phyloP scores from a whole-genome alignment of 2,888 invertebrate species.

The Psococerastis gibbosa region DNA sequence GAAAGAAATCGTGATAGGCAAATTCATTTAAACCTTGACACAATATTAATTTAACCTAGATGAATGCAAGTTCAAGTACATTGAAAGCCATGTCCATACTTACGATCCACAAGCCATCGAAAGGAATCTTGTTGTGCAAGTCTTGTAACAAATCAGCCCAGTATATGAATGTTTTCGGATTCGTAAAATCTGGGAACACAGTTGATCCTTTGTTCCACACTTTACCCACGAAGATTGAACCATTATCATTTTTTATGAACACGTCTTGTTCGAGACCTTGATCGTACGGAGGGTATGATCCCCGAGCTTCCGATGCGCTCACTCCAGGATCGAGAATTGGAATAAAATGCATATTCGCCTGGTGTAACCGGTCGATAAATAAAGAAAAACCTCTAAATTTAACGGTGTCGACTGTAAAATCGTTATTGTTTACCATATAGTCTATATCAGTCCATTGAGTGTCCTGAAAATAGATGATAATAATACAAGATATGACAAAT shows the following conservation, averaged over 20 bases:
- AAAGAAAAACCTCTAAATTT: slow-evolving; percentile 42
- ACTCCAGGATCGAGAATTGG: slow-evolving; percentile 59
- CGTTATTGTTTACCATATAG: slow-evolving; percentile 28
- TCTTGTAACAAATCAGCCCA: slow-evolving; percentile 50
- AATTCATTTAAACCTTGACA: too few species aligned
- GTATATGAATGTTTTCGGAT: slow-evolving; percentile 47
- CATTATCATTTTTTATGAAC: slow-evolving; percentile 45
- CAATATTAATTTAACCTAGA: too few species aligned
- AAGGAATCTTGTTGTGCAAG: slow-evolving; percentile 41
- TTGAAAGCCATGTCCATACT: too few species aligned
- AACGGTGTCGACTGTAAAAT: slow-evolving; percentile 41
- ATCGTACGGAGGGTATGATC: slow-evolving; percentile 56
- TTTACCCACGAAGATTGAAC: slow-evolving; percentile 21
- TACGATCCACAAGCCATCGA: slow-evolving; percentile 74
- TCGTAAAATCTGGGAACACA: slow-evolving; percentile 66
- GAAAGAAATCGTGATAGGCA: too few species aligned
- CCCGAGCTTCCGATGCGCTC: slow-evolving; percentile 42
- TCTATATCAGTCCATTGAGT: slow-evolving; percentile 30
- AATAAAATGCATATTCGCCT: slow-evolving; percentile 54
- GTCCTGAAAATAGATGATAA: too few species aligned
- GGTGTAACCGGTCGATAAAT: slow-evolving; percentile 49
- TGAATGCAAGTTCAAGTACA: too few species aligned
- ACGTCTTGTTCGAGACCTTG: slow-evolving; percentile 49
- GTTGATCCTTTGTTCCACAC: slow-evolving; percentile 54
- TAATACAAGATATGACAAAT: too few species aligned